A percentile compares a stretch with the other conserved stretches of the same genome.
These are phyloP conservation scores for Sminthurinus signatus DNA, from an alignment of 1,140 invertebrate genomes.

Conservation along the genomic window DNA sequence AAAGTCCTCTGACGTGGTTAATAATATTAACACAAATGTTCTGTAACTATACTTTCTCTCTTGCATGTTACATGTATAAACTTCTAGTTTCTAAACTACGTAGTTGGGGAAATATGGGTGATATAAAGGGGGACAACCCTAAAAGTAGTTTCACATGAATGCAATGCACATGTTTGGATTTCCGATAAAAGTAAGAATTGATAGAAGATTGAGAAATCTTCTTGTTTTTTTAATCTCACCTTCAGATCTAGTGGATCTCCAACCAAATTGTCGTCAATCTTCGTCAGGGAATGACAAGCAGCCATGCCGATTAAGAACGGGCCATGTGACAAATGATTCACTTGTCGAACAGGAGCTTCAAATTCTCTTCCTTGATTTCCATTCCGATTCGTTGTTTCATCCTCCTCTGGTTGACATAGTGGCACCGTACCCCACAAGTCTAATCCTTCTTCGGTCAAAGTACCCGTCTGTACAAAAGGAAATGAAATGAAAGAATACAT, in stretches of 20 bases:
- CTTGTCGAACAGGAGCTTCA: slow-evolving; percentile 42
- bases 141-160: no score
- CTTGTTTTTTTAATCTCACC: slow-evolving; percentile 36
- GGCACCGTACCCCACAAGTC: slow-evolving; percentile 84
- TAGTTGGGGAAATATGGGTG: no score
- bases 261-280: slow-evolving; percentile 65
- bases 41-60: no score
- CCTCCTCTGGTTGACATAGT: slow-evolving; percentile 27
- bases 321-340: slow-evolving; percentile 29
- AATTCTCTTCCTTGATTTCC: slow-evolving; percentile 47
- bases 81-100: no score
- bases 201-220: neutral
- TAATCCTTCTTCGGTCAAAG: slow-evolving; percentile 86
- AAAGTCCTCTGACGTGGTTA: no score
- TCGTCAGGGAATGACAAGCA: slow-evolving; percentile 72
- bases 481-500: slow-evolving; percentile 8
- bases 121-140: no score
- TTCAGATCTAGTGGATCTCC: slow-evolving; percentile 80
- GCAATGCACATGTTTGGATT: no score
- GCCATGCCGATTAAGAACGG: slow-evolving; percentile 57
- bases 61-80: no score
- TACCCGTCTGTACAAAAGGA: slow-evolving; percentile 66
- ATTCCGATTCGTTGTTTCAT: neutral
- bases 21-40: no score
- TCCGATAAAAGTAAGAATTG: neutral